These are phyloP conservation scores for Apodemia mormo DNA, from an alignment of 2,888 invertebrate species.

Conservation along the genomic window DNA sequence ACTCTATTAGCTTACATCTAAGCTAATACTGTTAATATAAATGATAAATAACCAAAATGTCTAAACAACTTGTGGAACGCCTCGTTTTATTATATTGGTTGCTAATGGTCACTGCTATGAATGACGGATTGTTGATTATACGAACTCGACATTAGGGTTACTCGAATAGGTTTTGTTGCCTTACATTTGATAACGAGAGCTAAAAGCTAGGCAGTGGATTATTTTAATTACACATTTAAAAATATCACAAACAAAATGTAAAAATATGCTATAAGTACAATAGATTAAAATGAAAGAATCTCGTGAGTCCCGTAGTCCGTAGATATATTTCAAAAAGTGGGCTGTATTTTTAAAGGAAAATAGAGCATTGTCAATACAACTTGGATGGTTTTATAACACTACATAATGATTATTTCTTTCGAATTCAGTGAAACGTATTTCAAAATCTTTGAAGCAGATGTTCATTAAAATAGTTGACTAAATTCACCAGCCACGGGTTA, in stretches of 20 bases:
- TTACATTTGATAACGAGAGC: too few relatives aligned
- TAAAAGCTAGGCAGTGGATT: not conserved
- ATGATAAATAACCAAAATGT: too few relatives aligned
- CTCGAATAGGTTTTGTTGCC: too few relatives aligned
- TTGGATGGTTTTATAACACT: not conserved
- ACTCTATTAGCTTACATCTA: too few relatives aligned
- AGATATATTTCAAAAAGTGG: not conserved
- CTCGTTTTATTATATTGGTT: too few relatives aligned
- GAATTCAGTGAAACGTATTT: not conserved
- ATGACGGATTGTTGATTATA: too few relatives aligned
- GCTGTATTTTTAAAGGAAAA: not conserved
- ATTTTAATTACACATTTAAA: not conserved
- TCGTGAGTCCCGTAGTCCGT: constrained; percentile 2
- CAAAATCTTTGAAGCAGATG: not conserved
- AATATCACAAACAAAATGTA: not conserved
- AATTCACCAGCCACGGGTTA: constrained; percentile 1
- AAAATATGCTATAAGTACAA: not conserved
- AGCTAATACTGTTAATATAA: too few relatives aligned
- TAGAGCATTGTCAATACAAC: not conserved
- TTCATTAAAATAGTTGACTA: not conserved
- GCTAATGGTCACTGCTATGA: too few relatives aligned
- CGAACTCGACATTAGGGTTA: too few relatives aligned
- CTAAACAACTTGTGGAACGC: too few relatives aligned
- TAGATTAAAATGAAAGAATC: not conserved
- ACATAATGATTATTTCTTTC: constrained; percentile 1